phyloP scores from a whole-genome alignment of 2,797 vertebrate species.

The Petrocephalus sullivani region DNA sequence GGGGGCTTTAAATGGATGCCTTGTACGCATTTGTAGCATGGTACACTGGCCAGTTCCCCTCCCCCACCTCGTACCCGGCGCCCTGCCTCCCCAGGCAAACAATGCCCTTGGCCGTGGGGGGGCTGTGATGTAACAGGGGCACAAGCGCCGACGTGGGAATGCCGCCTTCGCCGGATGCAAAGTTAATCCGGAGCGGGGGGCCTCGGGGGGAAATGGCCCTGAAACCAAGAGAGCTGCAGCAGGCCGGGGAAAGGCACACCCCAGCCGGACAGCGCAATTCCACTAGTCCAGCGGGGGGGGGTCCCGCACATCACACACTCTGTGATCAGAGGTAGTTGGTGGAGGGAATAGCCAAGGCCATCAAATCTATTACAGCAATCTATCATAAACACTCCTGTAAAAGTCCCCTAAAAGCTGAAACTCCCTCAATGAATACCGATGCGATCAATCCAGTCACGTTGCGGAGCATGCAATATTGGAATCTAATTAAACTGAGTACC shows the following conservation, averaged over 20 bases:
- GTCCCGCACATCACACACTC: background rate
- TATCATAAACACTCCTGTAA: background rate
- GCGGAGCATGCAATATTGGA: background rate
- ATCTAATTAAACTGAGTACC: background rate
- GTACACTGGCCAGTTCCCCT: background rate
- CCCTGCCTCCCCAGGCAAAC: background rate
- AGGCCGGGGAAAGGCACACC: background rate
- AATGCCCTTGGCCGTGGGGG: constrained; percentile 8
- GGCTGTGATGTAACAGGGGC: background rate
- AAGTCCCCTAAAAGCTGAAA: background rate
- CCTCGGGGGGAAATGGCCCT: background rate
- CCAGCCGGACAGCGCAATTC: background rate
- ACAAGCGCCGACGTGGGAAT: background rate
- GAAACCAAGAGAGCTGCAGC: background rate
- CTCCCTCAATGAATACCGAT: background rate
- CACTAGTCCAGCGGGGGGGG: background rate
- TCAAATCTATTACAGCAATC: background rate
- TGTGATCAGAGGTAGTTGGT: background rate
- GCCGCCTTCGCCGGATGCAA: background rate
- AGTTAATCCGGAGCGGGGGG: background rate
- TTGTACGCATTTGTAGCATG: constrained; percentile 9
- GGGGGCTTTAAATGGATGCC: background rate
- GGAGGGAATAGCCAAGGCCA: background rate
- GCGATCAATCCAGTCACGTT: background rate
- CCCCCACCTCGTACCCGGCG: background rate